These are phyloP conservation scores for Heliocidaris tuberculata DNA, from an alignment of 35 echinoderm and acorn worm species.

Conservation along the genomic window DNA sequence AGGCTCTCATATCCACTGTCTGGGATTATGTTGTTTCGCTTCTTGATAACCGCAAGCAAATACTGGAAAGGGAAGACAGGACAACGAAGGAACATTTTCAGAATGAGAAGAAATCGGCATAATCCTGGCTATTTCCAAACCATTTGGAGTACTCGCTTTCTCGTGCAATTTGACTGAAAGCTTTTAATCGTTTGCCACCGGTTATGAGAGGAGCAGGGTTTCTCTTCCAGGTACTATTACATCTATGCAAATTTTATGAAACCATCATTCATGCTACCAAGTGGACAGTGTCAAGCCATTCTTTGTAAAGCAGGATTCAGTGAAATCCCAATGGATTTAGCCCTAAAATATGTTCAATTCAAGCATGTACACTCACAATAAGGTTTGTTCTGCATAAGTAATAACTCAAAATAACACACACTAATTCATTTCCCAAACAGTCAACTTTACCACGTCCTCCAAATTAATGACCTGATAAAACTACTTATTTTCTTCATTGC, in stretches of 20 bases:
- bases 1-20: not conserved
- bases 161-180: not conserved
- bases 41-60: not conserved
- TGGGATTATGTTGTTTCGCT: not conserved
- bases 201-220: not conserved
- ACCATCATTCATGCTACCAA: constrained; percentile 3
- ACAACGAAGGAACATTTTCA: not conserved
- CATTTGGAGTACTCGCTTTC: not conserved
- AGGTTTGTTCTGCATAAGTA: not conserved
- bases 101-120: not conserved
- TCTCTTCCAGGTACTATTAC: not conserved
- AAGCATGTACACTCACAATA: not conserved
- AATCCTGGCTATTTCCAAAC: not conserved
- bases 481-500: not conserved
- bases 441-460: not conserved
- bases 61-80: not conserved
- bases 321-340: not conserved
- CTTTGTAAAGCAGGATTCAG: not conserved
- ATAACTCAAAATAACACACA: not conserved
- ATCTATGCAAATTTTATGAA: not conserved
- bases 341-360: not conserved
- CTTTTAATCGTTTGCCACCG: not conserved
- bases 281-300: not conserved
- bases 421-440: not conserved
- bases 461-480: not conserved